Evolutionary conservation across 37 sponge, comb jelly and placozoan species (phyloP), one percentile per base, ranked within the genome.

Genomic region (Beroe forskalii): DNA sequence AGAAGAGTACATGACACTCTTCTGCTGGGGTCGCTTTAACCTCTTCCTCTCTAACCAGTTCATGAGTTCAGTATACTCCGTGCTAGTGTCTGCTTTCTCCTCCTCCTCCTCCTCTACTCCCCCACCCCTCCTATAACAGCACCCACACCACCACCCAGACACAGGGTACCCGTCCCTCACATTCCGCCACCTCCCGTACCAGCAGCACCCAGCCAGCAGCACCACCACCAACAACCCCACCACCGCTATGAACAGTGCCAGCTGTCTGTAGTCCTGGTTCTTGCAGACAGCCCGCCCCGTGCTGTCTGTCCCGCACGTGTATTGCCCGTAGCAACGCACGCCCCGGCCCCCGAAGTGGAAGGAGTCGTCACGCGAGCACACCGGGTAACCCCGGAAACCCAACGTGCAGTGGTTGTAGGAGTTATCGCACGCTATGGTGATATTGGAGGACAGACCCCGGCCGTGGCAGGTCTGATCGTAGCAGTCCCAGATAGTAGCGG

Each of bases 391-490:
- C 17, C 17, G 4, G 19, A 17, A 37, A 32, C 32, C 32, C 37
- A 36, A 20, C 37, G 39, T 20, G 32, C 72, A 69, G 72, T 36
- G 32, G 72, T 28, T 35, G 72, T 69, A 69, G 38, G 72, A 69
- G 72, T 69, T 69, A 17, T 69, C 72, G 38, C 72, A 69, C 27
- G 72, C 37, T 69, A 69, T 35, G 72, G 72, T 32, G 38, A 69
- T 35, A 37, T 69, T 69, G 17, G 17, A 32, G 32, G 37, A 27
- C 9, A 35, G 17, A 6, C 72, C 72, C 0, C 38, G 17, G 6
- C 72, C 72, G 37, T 37, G 32, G 32, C 72, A 69, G 12, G 27
- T 36, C 1, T 27, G 27, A 37, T 69, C 72, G 72, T 69, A 69
- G 38, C 72, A 69, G 72, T 69, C 72, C 17, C 32, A 69, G 12